These are phyloP conservation scores for Hydropsyche betteni DNA, from an alignment of 2,888 invertebrate species.

Conservation along the genomic window DNA sequence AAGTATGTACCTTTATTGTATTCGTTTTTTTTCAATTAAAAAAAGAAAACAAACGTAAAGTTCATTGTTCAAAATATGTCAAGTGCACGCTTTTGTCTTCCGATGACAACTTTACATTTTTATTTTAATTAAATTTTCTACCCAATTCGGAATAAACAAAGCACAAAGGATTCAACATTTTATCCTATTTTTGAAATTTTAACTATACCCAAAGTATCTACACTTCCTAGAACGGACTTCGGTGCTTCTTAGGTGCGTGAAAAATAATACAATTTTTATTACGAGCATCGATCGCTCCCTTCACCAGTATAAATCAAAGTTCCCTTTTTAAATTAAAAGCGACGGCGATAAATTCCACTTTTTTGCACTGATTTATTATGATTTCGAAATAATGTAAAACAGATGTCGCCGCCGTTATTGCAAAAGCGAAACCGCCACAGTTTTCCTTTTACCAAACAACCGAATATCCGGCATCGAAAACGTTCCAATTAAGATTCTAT, in stretches of 20 bases:
- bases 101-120: conserved; percentile 5
- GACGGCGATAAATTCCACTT: conserved; percentile 7
- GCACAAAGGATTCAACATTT: too few relatives aligned
- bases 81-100: conserved; percentile 7
- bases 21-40: too few relatives aligned
- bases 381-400: conserved; percentile 26
- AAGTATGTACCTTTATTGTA: too few relatives aligned
- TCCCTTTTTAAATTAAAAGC: conserved; percentile 3
- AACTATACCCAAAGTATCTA: too few relatives aligned
- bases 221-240: too few relatives aligned
- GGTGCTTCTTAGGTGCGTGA: too few relatives aligned
- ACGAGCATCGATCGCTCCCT: too few relatives aligned
- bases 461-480: too few relatives aligned
- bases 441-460: not conserved
- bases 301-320: too few relatives aligned
- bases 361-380: conserved; percentile 30
- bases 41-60: not conserved
- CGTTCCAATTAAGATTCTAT: too few relatives aligned
- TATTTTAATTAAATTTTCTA: conserved; percentile 15
- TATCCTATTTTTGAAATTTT: too few relatives aligned
- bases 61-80: conserved; percentile 12
- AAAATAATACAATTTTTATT: too few relatives aligned
- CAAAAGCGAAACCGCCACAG: conserved; percentile 4
- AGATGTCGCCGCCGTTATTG: conserved; percentile 16
- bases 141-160: not conserved